Conservation (phyloP, 2,113 vertebrate species). For the Rhabdornis inornatus region DNA sequence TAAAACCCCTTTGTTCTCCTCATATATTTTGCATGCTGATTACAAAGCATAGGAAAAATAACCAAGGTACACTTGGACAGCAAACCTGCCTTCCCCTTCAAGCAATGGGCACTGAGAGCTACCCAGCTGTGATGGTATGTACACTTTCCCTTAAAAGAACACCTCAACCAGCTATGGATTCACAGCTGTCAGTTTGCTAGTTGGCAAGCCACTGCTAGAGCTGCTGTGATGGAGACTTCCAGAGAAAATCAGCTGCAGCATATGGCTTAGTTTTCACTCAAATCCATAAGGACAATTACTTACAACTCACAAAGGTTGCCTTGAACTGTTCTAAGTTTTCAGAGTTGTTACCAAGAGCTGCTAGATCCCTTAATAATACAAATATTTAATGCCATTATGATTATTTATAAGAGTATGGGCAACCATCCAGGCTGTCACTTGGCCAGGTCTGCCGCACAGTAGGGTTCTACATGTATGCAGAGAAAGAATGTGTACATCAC, state of each 20-base stretch:
- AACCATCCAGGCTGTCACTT: background rate
- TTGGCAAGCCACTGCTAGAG: background rate
- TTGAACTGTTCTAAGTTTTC: background rate
- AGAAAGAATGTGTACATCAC: background rate
- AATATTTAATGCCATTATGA: background rate
- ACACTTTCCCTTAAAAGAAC: background rate
- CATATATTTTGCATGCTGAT: background rate
- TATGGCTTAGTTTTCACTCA: background rate
- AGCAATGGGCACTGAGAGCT: background rate
- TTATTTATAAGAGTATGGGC: background rate
- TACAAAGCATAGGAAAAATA: background rate
- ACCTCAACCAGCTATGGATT: background rate
- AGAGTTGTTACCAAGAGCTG: background rate
- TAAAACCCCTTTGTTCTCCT: background rate
- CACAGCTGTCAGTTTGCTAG: background rate
- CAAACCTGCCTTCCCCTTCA: background rate
- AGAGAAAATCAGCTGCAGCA: background rate
- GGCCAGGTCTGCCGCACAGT: fast-evolving
- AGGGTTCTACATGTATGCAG: background rate
- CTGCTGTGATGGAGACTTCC: background rate
- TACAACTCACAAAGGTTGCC: background rate
- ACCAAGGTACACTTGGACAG: background rate
- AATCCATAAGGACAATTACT: background rate
- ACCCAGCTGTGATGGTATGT: background rate
- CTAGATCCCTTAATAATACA: no score